Base-by-base conservation (phyloP, 2,113 vertebrate genomes). In the Eurystomus gularis region DNA sequence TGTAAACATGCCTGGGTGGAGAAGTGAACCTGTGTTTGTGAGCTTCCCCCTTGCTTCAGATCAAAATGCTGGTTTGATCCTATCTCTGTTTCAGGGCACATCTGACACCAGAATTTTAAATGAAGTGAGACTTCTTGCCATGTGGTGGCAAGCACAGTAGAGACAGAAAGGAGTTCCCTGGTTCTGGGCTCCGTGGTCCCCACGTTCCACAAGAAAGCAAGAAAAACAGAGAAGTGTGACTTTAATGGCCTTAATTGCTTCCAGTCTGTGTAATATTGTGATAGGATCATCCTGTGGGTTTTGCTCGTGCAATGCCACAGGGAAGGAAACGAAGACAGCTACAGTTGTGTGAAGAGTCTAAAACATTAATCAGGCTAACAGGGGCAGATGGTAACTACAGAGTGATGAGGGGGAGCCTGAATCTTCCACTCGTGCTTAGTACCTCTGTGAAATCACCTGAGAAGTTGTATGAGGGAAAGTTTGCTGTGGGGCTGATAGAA, bases 51-150 rank as follows among this genome's bases (percentile, higher is more conserved):
- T 71, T 57, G 75, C 65, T 90, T 68, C 93, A 82, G 28, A 51
- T 72, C 90, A 72, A 86, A 95, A 65, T 70, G 75, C 64, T 90
- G 69, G 28, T 95, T 92, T 92, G 79, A 68, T 94, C 35, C 57
- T 84, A 57, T 65, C 54, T 81, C 49, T 84, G 26, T 68, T 86
- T 93, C 86, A 86, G 64, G 66, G 76, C 89, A 90, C 77, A 69
- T 82, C 90, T 83, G 91, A 95, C 19, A 69, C 58, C 35, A 68
- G 73, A 64, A 58, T 94, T 94, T 82, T 76, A 93, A 94, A 88
- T 86, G 71, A 95, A 94, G 60, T 90, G 62, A 82, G 13, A 87
- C 79, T 96, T 93, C 68, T 89, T 95, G 84, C 66, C 58, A 21
- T 82, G 19, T 86, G 73, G 76, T 92, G 68, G 82, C 82, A 79